phyloP scores from a whole-genome alignment of 2,888 invertebrate genomes.

The Cheilosia vernalis region DNA sequence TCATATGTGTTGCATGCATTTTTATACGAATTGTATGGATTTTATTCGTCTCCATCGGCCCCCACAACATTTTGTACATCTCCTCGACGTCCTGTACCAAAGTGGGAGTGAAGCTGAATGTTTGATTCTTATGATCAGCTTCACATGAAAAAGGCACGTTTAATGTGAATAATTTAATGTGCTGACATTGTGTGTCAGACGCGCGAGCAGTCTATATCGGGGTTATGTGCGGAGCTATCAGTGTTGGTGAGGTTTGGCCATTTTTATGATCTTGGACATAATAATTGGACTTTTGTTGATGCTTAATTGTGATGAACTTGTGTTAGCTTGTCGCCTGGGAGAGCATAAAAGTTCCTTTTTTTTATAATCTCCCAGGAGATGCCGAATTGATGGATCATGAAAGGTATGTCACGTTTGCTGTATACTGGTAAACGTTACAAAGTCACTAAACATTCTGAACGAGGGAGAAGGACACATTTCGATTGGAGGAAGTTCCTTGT shows the following conservation, averaged over 20 bases:
- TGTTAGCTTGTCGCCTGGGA: conserved; percentile 48
- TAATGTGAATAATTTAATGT: conserved; percentile 73
- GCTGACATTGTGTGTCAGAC: conserved; percentile 62
- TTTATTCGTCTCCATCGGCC: conserved; percentile 28
- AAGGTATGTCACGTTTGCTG: conserved; percentile 70
- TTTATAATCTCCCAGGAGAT: conserved; percentile 63
- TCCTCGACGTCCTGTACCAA: neutral
- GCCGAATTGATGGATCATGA: conserved; percentile 71
- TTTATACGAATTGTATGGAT: conserved; percentile 41
- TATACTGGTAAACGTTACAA: conserved; percentile 66
- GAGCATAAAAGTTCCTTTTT: conserved; percentile 46
- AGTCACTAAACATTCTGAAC: conserved; percentile 25
- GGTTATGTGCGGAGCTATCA: conserved; percentile 53
- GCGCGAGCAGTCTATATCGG: conserved; percentile 35
- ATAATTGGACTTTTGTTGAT: conserved; percentile 71
- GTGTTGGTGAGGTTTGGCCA: conserved; percentile 33
- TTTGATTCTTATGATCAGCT: conserved; percentile 71
- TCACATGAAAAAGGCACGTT: conserved; percentile 48
- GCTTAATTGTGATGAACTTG: conserved; percentile 71
- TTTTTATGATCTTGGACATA: conserved; percentile 71
- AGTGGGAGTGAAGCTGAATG: conserved; percentile 25
- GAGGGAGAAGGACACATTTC: conserved; percentile 1
- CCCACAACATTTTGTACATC: neutral
- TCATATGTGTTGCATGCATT: conserved; percentile 49
- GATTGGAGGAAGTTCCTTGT: conserved; percentile 5